These are phyloP conservation scores for Agrypnia vestita DNA, from an alignment of 1,140 invertebrate species.

Conservation along the genomic window DNA sequence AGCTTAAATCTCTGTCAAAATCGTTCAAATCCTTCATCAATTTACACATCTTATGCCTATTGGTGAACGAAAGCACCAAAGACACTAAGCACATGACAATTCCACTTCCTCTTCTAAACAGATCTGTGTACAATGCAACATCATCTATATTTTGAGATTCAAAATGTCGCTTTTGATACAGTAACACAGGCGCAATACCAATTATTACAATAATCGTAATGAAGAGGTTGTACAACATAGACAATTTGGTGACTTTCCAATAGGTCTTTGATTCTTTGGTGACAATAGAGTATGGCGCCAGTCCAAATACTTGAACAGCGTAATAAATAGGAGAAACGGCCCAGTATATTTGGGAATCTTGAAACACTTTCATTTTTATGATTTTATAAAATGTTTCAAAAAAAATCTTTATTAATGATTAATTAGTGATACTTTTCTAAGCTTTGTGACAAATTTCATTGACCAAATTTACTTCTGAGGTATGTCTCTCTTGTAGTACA, in stretches of 20 bases:
- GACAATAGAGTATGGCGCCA: constrained; percentile 32
- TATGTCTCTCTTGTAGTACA: not conserved
- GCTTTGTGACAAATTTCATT: not conserved
- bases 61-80: not conserved
- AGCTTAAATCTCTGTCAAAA: no score
- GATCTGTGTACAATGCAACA: no score
- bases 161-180: constrained; percentile 21
- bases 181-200: not conserved
- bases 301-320: constrained; percentile 38
- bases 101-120: not conserved
- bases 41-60: constrained; percentile 6
- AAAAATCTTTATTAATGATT: not conserved
- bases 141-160: not conserved
- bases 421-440: not conserved
- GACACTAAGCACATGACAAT: not conserved
- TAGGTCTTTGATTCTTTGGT: no score
- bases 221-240: constrained; percentile 21
- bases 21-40: no score
- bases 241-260: constrained; percentile 8
- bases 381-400: not conserved
- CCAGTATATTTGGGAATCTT: not conserved
- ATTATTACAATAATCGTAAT: not conserved
- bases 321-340: not conserved
- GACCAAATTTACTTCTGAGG: not conserved
- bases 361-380: not conserved